phyloP scores from a whole-genome alignment of 2,888 invertebrate genomes.

The Abrostola tripartita region DNA sequence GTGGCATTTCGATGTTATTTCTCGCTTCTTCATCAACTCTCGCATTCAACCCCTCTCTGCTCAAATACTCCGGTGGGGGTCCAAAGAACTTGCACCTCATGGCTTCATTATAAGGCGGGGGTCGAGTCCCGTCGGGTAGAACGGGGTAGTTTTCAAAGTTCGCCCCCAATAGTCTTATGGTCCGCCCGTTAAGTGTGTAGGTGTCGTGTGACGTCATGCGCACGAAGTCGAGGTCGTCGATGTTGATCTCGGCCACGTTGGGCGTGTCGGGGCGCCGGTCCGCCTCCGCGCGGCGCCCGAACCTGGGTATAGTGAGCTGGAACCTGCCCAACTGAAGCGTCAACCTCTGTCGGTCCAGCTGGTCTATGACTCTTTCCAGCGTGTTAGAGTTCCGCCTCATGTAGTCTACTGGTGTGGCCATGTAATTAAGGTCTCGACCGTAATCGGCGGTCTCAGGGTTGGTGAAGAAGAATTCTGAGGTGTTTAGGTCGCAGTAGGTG shows the following conservation, averaged over 20 bases:
- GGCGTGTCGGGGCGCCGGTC: constrained; percentile 78
- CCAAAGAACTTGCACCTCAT: constrained; percentile 80
- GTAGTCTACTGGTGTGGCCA: constrained; percentile 71
- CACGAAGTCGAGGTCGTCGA: constrained; percentile 76
- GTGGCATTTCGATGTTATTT: constrained; percentile 80
- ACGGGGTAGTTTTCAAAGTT: constrained; percentile 78
- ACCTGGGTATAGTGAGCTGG: constrained; percentile 75
- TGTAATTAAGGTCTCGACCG: constrained; percentile 71
- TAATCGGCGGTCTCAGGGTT: constrained; percentile 64
- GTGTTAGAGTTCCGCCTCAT: constrained; percentile 64
- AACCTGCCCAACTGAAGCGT: constrained; percentile 80
- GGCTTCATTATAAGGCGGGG: constrained; percentile 81
- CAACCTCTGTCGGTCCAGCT: constrained; percentile 65
- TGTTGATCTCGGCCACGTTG: constrained; percentile 75
- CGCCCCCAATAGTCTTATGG: constrained; percentile 79
- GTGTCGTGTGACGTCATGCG: constrained; percentile 76
- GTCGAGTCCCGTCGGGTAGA: constrained; percentile 61
- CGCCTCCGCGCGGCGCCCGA: constrained; percentile 63
- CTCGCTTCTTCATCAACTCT: constrained; percentile 72
- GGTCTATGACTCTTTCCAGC: constrained; percentile 71
- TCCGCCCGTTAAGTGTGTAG: constrained; percentile 81
- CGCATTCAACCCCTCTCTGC: constrained; percentile 69
- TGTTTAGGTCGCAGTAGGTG: constrained; percentile 69
- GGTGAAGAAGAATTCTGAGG: constrained; percentile 65
- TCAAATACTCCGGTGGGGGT: constrained; percentile 82